These are phyloP conservation scores for Papio anubis DNA, from an alignment of 2,113 vertebrate species.

Conservation along the genomic window DNA sequence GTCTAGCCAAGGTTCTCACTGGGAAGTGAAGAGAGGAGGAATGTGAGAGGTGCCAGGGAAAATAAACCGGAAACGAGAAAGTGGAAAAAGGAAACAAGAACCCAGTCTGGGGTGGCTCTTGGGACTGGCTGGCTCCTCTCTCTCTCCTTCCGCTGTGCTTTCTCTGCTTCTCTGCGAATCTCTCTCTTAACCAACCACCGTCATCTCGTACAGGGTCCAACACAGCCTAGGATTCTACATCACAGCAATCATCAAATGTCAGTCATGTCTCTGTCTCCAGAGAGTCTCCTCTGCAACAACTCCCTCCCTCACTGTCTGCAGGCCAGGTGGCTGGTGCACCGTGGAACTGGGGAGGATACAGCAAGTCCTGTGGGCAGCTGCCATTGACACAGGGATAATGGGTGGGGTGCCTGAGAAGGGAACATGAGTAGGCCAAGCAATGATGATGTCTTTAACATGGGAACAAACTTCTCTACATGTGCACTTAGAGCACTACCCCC, in stretches of 20 bases:
- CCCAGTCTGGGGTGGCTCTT: background rate
- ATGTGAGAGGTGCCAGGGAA: background rate
- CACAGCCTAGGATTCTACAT: background rate
- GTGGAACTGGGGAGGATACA: background rate
- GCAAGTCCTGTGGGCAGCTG: background rate
- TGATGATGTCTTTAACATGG: background rate
- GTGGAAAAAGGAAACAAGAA: background rate
- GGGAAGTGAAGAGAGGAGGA: background rate
- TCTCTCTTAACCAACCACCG: background rate
- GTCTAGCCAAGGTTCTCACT: background rate
- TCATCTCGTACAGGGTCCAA: background rate
- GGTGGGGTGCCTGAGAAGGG: background rate
- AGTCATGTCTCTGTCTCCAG: background rate
- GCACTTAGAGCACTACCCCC: background rate
- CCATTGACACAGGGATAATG: background rate
- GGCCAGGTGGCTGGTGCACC: background rate
- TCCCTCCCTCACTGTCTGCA: background rate
- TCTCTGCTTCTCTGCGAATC: background rate
- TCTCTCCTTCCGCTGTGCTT: background rate
- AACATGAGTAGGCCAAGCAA: background rate
- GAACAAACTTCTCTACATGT: background rate
- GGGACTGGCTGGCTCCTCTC: too few species aligned
- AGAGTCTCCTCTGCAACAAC: background rate
- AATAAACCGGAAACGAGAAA: background rate
- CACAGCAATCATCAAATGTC: background rate